These are phyloP conservation scores for Sycophaga agraensis DNA, from an alignment of 1,140 invertebrate genomes.

Conservation along the genomic window DNA sequence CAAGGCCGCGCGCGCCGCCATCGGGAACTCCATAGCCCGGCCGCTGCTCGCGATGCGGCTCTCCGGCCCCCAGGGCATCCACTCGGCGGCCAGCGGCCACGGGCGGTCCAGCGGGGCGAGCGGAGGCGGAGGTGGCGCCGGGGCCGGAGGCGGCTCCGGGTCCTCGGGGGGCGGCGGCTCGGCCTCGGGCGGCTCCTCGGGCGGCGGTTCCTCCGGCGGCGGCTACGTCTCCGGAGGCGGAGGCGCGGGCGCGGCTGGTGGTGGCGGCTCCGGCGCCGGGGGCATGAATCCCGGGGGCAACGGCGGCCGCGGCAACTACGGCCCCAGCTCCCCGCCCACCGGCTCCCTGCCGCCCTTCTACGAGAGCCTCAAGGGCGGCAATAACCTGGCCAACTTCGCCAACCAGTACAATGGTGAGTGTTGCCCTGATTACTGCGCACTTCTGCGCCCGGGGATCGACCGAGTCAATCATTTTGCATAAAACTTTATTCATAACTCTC, in stretches of 20 bases:
- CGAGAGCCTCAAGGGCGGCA: conserved; percentile 76
- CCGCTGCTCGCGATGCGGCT: conserved; percentile 50
- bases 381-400: conserved; percentile 62
- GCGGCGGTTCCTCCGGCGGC: conserved; percentile 56
- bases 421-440: too few species aligned
- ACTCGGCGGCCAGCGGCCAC: conserved; percentile 68
- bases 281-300: conserved; percentile 72
- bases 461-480: too few species aligned
- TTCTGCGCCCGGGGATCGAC: too few species aligned
- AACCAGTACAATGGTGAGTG: conserved; percentile 57
- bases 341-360: conserved; percentile 82
- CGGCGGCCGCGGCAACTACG: conserved; percentile 74
- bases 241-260: conserved; percentile 56
- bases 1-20: conserved; percentile 59
- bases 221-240: conserved; percentile 52
- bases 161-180: conserved; percentile 63
- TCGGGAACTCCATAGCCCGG: conserved; percentile 53
- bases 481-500: too few species aligned
- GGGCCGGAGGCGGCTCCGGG: conserved; percentile 52
- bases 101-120: conserved; percentile 50
- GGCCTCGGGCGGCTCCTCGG: conserved; percentile 48
- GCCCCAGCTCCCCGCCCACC: conserved; percentile 79
- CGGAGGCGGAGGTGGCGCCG: conserved; percentile 57
- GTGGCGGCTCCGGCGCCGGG: conserved; percentile 67
- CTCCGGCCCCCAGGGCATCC: conserved; percentile 47